Base-by-base conservation (phyloP, 2,888 invertebrate genomes). In the Glyphotaelius pellucidus region DNA sequence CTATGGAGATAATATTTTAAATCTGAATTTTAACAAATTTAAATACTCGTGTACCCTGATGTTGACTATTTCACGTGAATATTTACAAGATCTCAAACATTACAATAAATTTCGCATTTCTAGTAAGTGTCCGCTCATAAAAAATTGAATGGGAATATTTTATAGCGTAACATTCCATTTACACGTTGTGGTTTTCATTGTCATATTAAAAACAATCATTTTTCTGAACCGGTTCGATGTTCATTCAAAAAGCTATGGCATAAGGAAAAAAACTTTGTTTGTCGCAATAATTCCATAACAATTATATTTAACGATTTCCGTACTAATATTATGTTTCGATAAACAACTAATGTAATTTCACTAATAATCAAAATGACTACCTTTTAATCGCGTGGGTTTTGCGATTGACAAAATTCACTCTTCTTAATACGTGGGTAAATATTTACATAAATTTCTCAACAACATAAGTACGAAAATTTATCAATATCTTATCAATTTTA, bases 31-130 rank as follows among this genome's bases (percentile, higher is more conserved):
- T 81, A 5, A 81, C 14, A 32, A 81, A 81, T 81, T 81, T 31
- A 32, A 81, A 81, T 81, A 81, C 5, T 32, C 81, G 81, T 81
- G 11, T 81, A 31, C 31, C 67, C 7, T 2, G n/a, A n/a, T 2
- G 25, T 32, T 81, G 32, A 81, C 19, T 81, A 80, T 80, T 31
- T 80, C 12, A 83, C 83, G 25, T 84, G n/a, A 32, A 32, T 85
- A 85, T 85, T 38, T 38, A 85, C 85, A 86, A 86, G 47, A 30
- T n/a, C 30, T 86, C 14, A n/a, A 42, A n/a, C 38, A 86, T 86
- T 86, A 86, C 12, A 86, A 86, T 86, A 86, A 86, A 86, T 86
- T 86, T 42, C 85, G 30, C 25, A 42, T 86, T 47, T 86, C n/a
- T 42, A 86, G n/a, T 38, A 7, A 42, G n/a, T 42, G 15, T 86